These are phyloP conservation scores for Rugalucina vietnamica DNA, from an alignment of 2,888 invertebrate genomes.

Conservation along the genomic window DNA sequence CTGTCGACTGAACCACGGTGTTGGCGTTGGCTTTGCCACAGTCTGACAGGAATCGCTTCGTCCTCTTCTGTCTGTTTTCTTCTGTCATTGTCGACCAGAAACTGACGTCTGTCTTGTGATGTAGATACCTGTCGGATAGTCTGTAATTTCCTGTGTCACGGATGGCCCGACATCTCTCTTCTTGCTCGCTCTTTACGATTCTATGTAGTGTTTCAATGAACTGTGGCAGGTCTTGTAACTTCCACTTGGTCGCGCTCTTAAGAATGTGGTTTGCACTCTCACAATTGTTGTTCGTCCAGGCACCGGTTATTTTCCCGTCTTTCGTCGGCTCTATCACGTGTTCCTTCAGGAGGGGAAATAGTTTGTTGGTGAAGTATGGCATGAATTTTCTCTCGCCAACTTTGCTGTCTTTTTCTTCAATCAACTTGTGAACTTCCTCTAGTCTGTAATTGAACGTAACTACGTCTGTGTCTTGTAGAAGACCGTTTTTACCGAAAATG, in stretches of 20 bases:
- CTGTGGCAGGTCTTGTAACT: constrained; percentile 27
- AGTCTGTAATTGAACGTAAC: too few species aligned
- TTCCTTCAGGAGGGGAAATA: too few species aligned
- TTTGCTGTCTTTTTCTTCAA: too few species aligned
- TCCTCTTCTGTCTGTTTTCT: neutral
- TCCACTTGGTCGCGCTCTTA: constrained; percentile 25
- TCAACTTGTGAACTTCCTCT: too few species aligned
- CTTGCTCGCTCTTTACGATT: neutral
- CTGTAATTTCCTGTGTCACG: neutral
- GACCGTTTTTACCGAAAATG: too few species aligned
- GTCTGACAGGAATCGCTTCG: neutral
- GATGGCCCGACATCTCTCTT: neutral
- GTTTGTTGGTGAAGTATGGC: too few species aligned
- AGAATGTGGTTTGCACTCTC: constrained; percentile 41
- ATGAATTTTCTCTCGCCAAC: too few species aligned
- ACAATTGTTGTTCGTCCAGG: too few species aligned
- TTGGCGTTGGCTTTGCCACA: neutral
- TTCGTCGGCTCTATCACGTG: too few species aligned
- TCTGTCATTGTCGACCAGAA: neutral
- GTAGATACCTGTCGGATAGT: neutral
- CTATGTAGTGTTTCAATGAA: constrained; percentile 41
- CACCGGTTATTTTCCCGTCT: too few species aligned
- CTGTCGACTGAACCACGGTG: neutral
- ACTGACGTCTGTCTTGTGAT: neutral
- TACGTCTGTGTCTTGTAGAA: too few species aligned